Evolutionary conservation across 2,797 vertebrate species (phyloP), one percentile per base, ranked within the genome.

Genomic region (Anomalospiza imberbis): DNA sequence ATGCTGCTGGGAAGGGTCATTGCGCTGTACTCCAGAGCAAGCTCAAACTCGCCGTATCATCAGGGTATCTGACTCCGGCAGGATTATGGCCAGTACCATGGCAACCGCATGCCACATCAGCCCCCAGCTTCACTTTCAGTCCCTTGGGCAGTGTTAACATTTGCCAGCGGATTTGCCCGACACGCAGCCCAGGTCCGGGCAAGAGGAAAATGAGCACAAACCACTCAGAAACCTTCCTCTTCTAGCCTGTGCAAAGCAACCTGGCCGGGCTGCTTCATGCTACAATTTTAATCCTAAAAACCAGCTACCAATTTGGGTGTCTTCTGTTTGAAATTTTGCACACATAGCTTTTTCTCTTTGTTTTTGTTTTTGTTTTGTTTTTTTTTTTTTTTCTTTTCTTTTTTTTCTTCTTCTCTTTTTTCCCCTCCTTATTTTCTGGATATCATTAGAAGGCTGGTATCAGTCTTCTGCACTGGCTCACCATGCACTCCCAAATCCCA

Each of bases 141-240:
- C 93, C 93, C 94, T 81, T 91, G 96, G 91, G 94, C 95, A 84
- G 92, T n/a, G 79, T 88, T 97, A 93, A 95, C 93, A 93, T 88
- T 93, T 96, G 91, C 94, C 93, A 92, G 91, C 9, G 55, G 92
- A 93, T 95, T 93, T 94, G 80, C 85, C 94, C 73, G 13, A 94
- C 88, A 55, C 9, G 45, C 72, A 93, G 66, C 34, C 95, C 94
- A 88, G 91, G 85, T 88, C 63, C 1, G 42, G 88, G 91, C 82
- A 94, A 95, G 94, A 77, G 80, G 89, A 92, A 92, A 94, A 76
- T 28, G 60, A 88, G 70, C 76, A 92, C 63, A 84, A 79, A 73
- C 55, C 45, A 51, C 60, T 76, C 44, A 51, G 82, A 91, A 91
- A 66, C 58, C 62, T 72, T 70, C 36, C n/a, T 55, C 54, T 65